Base-by-base conservation (phyloP, 2,113 vertebrate species). In the Brachirus orientalis region DNA sequence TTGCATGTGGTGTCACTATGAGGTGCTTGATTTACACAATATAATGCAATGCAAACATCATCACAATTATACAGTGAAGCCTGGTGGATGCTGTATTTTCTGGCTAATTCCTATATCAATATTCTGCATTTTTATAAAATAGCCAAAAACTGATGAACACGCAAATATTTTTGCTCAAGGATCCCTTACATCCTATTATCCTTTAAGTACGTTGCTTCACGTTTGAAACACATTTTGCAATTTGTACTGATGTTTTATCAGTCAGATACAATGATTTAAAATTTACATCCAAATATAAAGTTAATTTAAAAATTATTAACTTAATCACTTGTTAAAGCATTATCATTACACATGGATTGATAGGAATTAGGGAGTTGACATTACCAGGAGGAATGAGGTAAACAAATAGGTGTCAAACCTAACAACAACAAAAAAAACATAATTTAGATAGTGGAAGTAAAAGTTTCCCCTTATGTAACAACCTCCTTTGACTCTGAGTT, bases 401-500 rank as follows among this genome's bases (percentile, higher is more conserved):
- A 44, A 40, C n/a, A 33, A 1, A 13, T 13, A 38, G 51, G 0
- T 66, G 40, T 57, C 4, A 58, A 52, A 52, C n/a, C 7, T 43
- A 14, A 43, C 38, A 40, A 12, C 38, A 40, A 12, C 10, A 4
- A 12, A 13, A 14, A 10, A 4, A 10, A 43, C 40, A 13, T 14
- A 10, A 45, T 16, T 35, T 12, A 62, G 3, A 41, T 28, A 19
- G 1, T 37, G 20, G 36, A 18, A 6, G 6, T 17, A n/a, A 13
- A 5, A 12, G 3, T 13, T 11, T 14, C 14, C 14, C 19, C 38
- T 47, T 17, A 8, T 14, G 16, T 45, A 56, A 11, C 38, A 52
- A 56, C 45, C 45, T 69, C 51, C 19, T 14, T 2, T 20, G 18
- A 28, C 33, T 37, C 45, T 22, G 10, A 5, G 38, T 86, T 41